Evolutionary conservation across 2,113 vertebrate species (phyloP).

Genomic region (Laterallus jamaicensis): DNA sequence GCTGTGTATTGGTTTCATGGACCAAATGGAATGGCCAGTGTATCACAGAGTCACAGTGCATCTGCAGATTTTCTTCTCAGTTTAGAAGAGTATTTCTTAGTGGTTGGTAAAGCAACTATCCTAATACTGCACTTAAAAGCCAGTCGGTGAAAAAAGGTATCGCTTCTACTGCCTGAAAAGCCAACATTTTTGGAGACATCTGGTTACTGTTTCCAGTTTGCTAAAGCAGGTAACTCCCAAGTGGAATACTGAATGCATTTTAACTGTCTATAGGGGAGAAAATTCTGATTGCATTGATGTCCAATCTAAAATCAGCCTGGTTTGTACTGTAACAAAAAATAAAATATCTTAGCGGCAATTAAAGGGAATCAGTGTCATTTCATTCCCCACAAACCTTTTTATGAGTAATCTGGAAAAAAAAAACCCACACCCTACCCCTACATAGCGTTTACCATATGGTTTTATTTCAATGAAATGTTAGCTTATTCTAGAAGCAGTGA

Average conservation of each 20-base stretch:
- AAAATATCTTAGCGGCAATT: background rate
- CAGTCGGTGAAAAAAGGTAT: background rate
- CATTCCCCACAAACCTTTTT: background rate
- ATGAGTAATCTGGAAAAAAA: background rate
- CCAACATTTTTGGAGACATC: background rate
- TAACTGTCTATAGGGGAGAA: background rate
- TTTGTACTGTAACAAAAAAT: background rate
- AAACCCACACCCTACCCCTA: too few relatives aligned
- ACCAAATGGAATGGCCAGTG: background rate
- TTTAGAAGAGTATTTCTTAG: background rate
- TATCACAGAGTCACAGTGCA: background rate
- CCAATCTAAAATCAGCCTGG: background rate
- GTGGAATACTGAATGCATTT: background rate
- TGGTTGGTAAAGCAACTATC: background rate
- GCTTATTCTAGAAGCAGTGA: background rate
- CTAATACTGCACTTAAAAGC: background rate
- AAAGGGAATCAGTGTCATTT: background rate
- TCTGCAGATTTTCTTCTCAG: background rate
- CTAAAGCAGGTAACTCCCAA: background rate
- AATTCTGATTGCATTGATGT: background rate
- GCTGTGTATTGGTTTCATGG: background rate
- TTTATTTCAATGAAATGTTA: background rate
- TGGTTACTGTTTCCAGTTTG: background rate
- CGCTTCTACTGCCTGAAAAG: background rate
- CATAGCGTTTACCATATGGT: background rate